A percentile compares a stretch with the other conserved stretches of the same genome.
Evolutionary conservation across 1,140 invertebrate genomes (phyloP).

Genomic region (Ceratosolen fusciceps): DNA sequence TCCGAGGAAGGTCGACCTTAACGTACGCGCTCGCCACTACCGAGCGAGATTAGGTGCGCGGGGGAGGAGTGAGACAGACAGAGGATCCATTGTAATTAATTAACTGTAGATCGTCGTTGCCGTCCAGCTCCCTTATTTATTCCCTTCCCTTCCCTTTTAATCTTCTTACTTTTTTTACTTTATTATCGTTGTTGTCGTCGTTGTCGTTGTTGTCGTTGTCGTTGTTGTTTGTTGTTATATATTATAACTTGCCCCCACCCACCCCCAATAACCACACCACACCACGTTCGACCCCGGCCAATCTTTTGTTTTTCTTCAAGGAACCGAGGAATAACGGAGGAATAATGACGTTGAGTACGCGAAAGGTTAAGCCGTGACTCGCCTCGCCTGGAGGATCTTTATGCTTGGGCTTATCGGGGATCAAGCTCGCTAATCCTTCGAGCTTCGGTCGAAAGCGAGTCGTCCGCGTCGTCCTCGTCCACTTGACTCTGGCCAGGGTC

Average conservation of each 20-base stretch:
- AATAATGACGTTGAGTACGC: constrained; percentile 46
- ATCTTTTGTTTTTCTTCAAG: no score
- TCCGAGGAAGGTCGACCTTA: constrained; percentile 51
- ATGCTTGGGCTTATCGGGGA: constrained; percentile 48
- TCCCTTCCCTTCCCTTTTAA: no score
- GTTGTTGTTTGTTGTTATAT: no score
- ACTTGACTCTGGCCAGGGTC: no score
- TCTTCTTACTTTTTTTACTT: no score
- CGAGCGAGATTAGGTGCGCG: neutral
- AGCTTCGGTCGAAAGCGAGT: neutral
- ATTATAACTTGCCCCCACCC: no score
- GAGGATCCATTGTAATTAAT: constrained; percentile 62
- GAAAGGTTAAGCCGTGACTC: constrained; percentile 53
- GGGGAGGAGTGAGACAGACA: constrained; percentile 39
- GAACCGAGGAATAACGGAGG: constrained; percentile 54
- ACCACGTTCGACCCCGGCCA: no score
- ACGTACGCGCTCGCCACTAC: constrained; percentile 46
- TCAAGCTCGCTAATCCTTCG: constrained; percentile 43
- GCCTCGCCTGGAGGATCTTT: constrained; percentile 56
- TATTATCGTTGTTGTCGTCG: no score
- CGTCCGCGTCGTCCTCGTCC: no score
- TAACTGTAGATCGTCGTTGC: constrained; percentile 59
- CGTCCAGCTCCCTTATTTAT: constrained; percentile 53
- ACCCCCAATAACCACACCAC: no score
- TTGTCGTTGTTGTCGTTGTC: no score